These are phyloP conservation scores for Thomomys bottae DNA, from an alignment of 2,113 vertebrate species.

Conservation along the genomic window DNA sequence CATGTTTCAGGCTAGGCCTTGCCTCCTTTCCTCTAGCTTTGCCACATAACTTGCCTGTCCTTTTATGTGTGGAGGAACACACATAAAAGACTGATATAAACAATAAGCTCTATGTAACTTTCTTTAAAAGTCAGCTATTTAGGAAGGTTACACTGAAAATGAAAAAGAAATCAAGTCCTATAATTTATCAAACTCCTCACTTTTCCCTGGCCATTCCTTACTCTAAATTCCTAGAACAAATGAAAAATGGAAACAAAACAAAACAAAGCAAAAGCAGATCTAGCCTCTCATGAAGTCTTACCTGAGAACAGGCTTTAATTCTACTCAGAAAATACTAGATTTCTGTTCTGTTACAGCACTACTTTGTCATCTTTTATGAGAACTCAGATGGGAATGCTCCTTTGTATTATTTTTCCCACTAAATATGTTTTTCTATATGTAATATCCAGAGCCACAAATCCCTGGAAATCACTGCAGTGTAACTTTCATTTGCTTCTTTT, in stretches of 20 bases:
- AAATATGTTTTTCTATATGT: constrained; percentile 29
- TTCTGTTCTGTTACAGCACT: background rate
- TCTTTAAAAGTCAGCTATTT: background rate
- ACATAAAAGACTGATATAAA: background rate
- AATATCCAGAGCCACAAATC: constrained; percentile 48
- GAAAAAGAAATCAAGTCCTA: background rate
- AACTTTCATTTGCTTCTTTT: constrained; percentile 43
- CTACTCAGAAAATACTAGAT: constrained; percentile 3
- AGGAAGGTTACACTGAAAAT: constrained; percentile 19
- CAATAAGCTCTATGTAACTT: background rate
- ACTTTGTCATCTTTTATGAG: constrained; percentile 47
- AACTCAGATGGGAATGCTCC: constrained; percentile 27
- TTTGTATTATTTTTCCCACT: constrained; percentile 33
- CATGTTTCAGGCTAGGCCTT: background rate
- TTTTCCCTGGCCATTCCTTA: background rate
- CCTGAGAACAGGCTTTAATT: constrained; percentile 27
- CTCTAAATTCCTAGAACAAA: constrained; percentile 53
- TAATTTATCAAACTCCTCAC: constrained; percentile 22
- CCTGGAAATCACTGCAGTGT: constrained; percentile 29
- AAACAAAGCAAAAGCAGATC: background rate
- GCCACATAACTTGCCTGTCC: background rate
- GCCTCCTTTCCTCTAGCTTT: background rate
- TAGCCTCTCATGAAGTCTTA: constrained; percentile 34
- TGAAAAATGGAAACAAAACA: constrained; percentile 46
- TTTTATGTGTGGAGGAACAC: too few relatives aligned